Evolutionary conservation across 1,140 invertebrate species (phyloP), one percentile per base, ranked within the genome.

Genomic region (Reticulitermes speratus): DNA sequence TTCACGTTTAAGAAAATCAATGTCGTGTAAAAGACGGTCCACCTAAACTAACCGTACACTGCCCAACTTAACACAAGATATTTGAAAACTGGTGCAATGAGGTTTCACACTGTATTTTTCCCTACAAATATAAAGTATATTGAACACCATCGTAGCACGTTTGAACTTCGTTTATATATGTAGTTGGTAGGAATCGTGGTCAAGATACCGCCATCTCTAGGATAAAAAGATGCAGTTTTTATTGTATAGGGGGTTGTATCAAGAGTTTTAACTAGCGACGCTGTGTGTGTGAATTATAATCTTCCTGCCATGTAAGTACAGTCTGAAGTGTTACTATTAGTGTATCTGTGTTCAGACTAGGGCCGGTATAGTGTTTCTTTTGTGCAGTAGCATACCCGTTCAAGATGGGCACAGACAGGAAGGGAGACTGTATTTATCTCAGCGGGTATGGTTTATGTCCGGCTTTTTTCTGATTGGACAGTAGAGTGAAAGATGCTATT

Each of bases 181-280:
- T 30, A 75, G 65, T 75, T 75, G 65, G 65, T 75, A 75, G 7
- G 65, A 30, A 75, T 75, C 65, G 3, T 75, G n/a, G 65, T 75
- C 65, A 75, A 75, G 65, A 75, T 75, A 75, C 65, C 65, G 65
- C 65, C 65, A 75, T 75, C 65, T 75, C 65, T 75, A 30, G 65
- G 65, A 30, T 75, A 75, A 75, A 75, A 30, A 75, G 65, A 75
- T 75, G 65, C 65, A 30, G 65, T 75, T 75, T 75, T 75, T 75
- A 1, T 75, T 75, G n/a, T 75, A 75, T 75, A 3, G n/a, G 65
- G 65, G n/a, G n/a, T 75, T 8, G 65, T 75, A 16, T 75, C 25
- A 6, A 30, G 9, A 75, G 25, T 75, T 30, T 30, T 75, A 30
- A 16, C 65, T 6, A 9, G 8, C 14, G n/a, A 75, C 65, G 25